These are phyloP conservation scores for Drosophila kanekoi DNA, from an alignment of 2,888 invertebrate species.

Conservation along the genomic window DNA sequence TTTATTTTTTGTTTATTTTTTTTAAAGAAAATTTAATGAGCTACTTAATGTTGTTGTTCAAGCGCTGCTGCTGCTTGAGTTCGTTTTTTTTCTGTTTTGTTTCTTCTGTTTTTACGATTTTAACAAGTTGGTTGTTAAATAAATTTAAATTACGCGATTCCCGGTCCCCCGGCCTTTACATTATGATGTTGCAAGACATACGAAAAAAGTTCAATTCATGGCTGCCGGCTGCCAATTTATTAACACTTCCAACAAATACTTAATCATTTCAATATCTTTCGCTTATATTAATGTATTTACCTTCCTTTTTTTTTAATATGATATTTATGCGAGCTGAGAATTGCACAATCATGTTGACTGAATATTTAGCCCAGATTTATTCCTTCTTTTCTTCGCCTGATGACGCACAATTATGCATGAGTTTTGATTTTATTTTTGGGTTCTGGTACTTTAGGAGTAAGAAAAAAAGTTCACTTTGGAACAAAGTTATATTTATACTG, in stretches of 20 bases:
- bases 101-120: slow-evolving; percentile 59
- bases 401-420: slow-evolving; percentile 24
- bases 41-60: slow-evolving; percentile 74
- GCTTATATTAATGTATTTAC: slow-evolving; percentile 17
- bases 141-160: slow-evolving; percentile 76
- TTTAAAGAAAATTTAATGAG: slow-evolving; percentile 75
- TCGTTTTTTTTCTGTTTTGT: slow-evolving; percentile 20
- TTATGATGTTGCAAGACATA: slow-evolving; percentile 43
- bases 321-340: slow-evolving; percentile 12
- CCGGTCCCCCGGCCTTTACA: slow-evolving; percentile 48
- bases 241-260: slow-evolving; percentile 61
- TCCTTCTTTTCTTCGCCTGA: slow-evolving; percentile 17
- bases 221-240: slow-evolving; percentile 57
- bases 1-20: slow-evolving; percentile 30
- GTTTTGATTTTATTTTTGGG: neutral
- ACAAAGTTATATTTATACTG: no score
- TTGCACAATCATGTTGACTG: slow-evolving; percentile 31
- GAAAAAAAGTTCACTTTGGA: no score
- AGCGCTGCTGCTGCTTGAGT: slow-evolving; percentile 41
- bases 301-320: neutral
- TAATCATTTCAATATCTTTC: slow-evolving; percentile 56
- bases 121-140: slow-evolving; percentile 79
- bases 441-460: slow-evolving; percentile 5
- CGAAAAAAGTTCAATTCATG: slow-evolving; percentile 42
- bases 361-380: slow-evolving; percentile 24